Percentiles rank a stretch among this genome's conserved stretches.
These are phyloP conservation scores for Dolichallabes microphthalmus DNA, from an alignment of 2,113 vertebrate genomes.

Conservation along the genomic window DNA sequence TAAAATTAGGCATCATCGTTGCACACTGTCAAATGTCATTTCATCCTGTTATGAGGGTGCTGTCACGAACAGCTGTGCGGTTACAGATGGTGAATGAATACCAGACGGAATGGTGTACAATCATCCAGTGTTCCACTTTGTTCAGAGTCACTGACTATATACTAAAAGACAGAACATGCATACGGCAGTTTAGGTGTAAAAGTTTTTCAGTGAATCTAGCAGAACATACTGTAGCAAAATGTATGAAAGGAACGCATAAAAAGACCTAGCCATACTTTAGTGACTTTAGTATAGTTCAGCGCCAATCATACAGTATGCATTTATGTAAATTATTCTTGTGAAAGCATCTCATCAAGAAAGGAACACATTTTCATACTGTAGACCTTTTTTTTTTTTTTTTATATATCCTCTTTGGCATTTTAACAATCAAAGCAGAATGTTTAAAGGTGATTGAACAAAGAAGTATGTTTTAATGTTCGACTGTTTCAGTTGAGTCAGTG, in stretches of 20 bases:
- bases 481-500: neutral
- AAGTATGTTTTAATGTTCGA: neutral
- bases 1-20: neutral
- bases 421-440: neutral
- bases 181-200: neutral
- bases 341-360: neutral
- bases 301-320: neutral
- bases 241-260: neutral
- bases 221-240: neutral
- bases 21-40: neutral
- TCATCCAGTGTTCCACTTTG: slow-evolving; percentile 9
- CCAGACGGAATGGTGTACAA: neutral
- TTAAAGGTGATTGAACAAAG: neutral
- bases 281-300: neutral
- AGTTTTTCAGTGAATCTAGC: neutral
- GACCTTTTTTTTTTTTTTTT: neutral
- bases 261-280: neutral
- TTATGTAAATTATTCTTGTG: neutral
- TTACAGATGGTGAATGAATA: slow-evolving; percentile 11
- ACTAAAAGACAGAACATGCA: neutral
- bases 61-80: slow-evolving; percentile 8
- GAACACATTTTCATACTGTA: neutral
- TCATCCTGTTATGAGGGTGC: neutral
- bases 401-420: neutral
- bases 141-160: neutral